Evolutionary conservation across 2,888 invertebrate species (phyloP), one percentile per base, ranked within the genome.

Genomic region (Tetramorium bicarinatum): DNA sequence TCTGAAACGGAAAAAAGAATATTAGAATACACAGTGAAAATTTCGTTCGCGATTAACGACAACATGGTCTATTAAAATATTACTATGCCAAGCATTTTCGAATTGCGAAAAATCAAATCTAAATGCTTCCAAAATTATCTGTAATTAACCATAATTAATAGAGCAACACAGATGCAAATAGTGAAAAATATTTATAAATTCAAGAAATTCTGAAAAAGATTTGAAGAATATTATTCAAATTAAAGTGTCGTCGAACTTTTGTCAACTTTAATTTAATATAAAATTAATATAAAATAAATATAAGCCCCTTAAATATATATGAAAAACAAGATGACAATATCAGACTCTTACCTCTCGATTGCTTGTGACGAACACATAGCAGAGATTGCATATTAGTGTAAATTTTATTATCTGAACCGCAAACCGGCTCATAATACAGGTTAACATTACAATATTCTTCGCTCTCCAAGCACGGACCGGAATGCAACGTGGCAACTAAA

Each of bases 321-420:
- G 21, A 44, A n/a, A 69, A 21, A 11, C 8, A 11, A 59, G 18
- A 25, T 0, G 21, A 13, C 9, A 44, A 54, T 9, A 49, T n/a
- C 15, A 34, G 15, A 3, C 6, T 2, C 15, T 77, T 56, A 71
- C 82, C 56, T 34, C 29, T 79, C 0, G 83, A 87, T 13, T 84
- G 71, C 66, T 87, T 87, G 25, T 82, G 84, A 79, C 90, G 85
- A 74, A 62, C 64, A 85, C 92, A 92, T 9, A 86, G 76, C 34
- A 93, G 86, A 47, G 91, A 89, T 47, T 91, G 86, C n/a, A 87
- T 25, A 71, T 92, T 93, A 72, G 88, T 88, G 82, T 92, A 93
- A 29, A 92, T 91, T 38, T 84, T 82, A 41, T 86, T 85, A 79
- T 93, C 91, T 44, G 85, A 88, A 29, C 90, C 92, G 71, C 93